phyloP scores from a whole-genome alignment of 2,888 invertebrate genomes.

The Amblyjoppa fuscipennis region DNA sequence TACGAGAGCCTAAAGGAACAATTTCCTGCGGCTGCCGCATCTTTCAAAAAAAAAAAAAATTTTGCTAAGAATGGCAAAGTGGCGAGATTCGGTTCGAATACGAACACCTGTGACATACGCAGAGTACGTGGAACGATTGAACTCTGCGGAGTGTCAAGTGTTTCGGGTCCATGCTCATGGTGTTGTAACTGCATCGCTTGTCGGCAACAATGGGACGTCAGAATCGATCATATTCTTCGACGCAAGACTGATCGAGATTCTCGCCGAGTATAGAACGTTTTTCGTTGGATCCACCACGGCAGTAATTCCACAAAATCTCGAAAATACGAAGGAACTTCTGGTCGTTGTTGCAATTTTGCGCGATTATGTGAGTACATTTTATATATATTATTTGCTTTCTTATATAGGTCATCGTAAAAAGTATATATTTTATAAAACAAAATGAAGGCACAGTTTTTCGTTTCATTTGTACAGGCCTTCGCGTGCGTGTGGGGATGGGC shows the following conservation, averaged over 20 bases:
- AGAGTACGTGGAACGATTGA: neutral
- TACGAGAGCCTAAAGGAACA: neutral
- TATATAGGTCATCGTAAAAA: neutral
- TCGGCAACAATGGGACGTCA: neutral
- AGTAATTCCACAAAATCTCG: neutral
- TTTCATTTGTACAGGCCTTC: neutral
- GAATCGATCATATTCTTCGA: neutral
- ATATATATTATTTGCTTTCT: neutral
- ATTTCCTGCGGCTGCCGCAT: neutral
- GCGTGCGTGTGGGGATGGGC: slow-evolving; percentile 12
- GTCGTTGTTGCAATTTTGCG: neutral
- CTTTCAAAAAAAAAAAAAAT: neutral
- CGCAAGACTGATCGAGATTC: neutral
- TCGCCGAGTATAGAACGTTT: neutral
- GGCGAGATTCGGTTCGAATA: neutral
- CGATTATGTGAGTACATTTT: neutral
- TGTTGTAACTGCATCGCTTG: neutral
- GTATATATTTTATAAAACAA: neutral
- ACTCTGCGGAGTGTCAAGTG: neutral
- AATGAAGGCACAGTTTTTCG: neutral
- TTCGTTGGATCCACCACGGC: neutral
- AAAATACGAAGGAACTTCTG: neutral
- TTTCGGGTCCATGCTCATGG: neutral
- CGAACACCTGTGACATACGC: neutral
- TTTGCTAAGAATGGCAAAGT: neutral